A percentile compares a stretch with the other conserved stretches of the same genome.
Evolutionary conservation across 2,797 vertebrate species (phyloP).

Genomic region (Chrosomus eos): DNA sequence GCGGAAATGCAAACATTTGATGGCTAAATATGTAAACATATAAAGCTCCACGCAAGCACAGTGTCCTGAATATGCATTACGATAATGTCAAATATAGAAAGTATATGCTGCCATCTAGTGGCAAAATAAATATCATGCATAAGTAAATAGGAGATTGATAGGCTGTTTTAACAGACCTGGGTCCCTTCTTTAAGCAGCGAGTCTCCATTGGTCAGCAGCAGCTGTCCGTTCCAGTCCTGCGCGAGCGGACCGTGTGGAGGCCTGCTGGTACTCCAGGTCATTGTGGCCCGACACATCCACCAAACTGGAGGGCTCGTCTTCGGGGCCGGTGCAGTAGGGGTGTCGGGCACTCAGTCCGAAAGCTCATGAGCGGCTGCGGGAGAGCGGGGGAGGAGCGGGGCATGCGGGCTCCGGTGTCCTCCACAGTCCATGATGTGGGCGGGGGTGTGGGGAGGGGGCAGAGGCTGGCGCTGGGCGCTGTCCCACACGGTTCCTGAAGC

Average conservation of each 20-base stretch:
- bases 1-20: constrained; percentile 39
- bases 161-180: constrained; percentile 78
- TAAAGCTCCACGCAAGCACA: constrained; percentile 20
- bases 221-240: constrained; percentile 77
- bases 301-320: constrained; percentile 80
- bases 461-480: constrained; percentile 48
- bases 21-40: not conserved
- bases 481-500: constrained; percentile 81
- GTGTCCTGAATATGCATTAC: not conserved
- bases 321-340: constrained; percentile 76
- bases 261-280: constrained; percentile 86
- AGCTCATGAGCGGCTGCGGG: constrained; percentile 85
- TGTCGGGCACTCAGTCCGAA: constrained; percentile 91
- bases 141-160: not conserved
- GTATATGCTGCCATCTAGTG: constrained; percentile 59
- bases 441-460: constrained; percentile 55
- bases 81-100: not conserved
- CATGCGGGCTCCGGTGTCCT: constrained; percentile 49
- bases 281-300: constrained; percentile 80
- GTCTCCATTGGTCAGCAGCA: constrained; percentile 94
- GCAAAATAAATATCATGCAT: constrained; percentile 6
- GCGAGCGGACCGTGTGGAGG: constrained; percentile 79
- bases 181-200: constrained; percentile 90
- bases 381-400: constrained; percentile 57
- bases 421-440: constrained; percentile 74